Conservation (phyloP, 2,888 invertebrate genomes). For the Brachypalpus laphriformis region DNA sequence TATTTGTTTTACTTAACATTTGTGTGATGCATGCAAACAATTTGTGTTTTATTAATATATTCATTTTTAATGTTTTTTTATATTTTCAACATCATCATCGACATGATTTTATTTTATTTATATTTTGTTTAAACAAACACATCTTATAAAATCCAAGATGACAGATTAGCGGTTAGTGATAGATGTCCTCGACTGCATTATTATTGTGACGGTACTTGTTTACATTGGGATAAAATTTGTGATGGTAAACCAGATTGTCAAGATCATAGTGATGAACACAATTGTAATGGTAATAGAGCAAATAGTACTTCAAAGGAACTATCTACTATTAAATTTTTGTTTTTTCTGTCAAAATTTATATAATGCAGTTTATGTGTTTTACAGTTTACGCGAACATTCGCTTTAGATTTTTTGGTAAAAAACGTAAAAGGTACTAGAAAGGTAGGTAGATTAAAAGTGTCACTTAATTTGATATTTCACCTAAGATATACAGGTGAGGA, state of each 20-base stretch:
- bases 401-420: too few species aligned
- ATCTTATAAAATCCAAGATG: slow-evolving; percentile 51
- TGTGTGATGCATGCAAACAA: slow-evolving; percentile 30
- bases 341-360: background rate
- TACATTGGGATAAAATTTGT: slow-evolving; percentile 83
- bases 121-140: background rate
- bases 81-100: slow-evolving; percentile 15
- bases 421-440: too few species aligned
- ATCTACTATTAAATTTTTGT: background rate
- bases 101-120: slow-evolving; percentile 3
- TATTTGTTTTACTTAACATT: slow-evolving; percentile 9
- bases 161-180: slow-evolving; percentile 49
- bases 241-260: slow-evolving; percentile 85
- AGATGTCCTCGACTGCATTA: slow-evolving; percentile 74
- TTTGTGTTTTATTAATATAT: slow-evolving; percentile 3
- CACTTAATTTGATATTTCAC: too few species aligned
- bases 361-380: slow-evolving; percentile 14
- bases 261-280: slow-evolving; percentile 84
- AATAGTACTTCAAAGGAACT: background rate
- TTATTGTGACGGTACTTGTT: slow-evolving; percentile 83
- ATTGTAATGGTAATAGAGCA: slow-evolving; percentile 79
- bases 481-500: too few species aligned
- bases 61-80: slow-evolving; percentile 12
- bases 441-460: too few species aligned
- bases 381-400: too few species aligned